Evolutionary conservation across 2,113 vertebrate genomes (phyloP).

Genomic region (Rattus rattus): DNA sequence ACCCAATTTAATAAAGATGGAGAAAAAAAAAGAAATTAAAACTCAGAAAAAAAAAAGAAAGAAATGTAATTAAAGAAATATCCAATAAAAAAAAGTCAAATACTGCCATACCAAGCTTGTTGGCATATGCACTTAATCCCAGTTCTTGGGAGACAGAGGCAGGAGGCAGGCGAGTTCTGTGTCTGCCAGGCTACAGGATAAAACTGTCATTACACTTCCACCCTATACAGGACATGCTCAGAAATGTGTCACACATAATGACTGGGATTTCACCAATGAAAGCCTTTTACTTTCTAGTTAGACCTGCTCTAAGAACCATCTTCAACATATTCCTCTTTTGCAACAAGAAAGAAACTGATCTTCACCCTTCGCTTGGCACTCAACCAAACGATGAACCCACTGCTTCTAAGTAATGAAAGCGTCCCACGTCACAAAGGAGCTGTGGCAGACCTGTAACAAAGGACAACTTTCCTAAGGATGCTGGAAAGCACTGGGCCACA

Average conservation of each 20-base stretch:
- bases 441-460: neutral
- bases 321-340: neutral
- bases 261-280: neutral
- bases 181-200: neutral
- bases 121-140: neutral
- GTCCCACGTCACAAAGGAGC: neutral
- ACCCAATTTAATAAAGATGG: no score
- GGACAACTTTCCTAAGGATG: neutral
- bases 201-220: neutral
- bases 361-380: no score
- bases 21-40: no score
- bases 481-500: neutral
- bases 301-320: neutral
- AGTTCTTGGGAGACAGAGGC: neutral
- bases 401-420: neutral
- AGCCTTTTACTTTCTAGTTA: neutral
- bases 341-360: neutral
- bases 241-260: neutral
- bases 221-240: neutral
- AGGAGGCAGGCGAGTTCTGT: neutral
- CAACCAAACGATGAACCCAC: neutral
- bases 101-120: no score
- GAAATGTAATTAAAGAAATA: no score
- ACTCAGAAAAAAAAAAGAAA: no score
- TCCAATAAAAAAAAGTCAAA: no score